Base-by-base conservation (phyloP, 2,113 vertebrate species). In the Lophura nycthemera region DNA sequence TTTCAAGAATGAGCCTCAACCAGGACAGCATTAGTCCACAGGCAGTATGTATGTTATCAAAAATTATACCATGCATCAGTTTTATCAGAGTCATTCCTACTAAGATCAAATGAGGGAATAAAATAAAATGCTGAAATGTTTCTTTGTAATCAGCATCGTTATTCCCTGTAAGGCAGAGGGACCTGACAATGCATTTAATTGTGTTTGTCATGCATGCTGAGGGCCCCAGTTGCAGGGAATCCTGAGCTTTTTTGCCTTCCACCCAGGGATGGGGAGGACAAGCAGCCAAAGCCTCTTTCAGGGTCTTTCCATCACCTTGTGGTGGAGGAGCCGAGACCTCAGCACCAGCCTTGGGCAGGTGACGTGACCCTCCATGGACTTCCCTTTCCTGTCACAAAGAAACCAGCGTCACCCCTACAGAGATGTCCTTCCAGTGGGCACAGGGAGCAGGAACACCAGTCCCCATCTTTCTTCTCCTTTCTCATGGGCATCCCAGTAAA, bases 171-270 rank as follows among this genome's bases (percentile, higher is more conserved):
- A 97, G 96, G 95, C 86, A 93, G 84, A 95, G 91, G 92, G 93
- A 94, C 93, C 95, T 97, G 96, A 96, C 96, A 97, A 96, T 84
- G 95, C 87, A 76, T 96, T 98, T 97, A 96, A 96, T 96, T 96
- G 93, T 92, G 94, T 94, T 97, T 97, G 95, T 95, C 96, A 95
- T 8, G 3, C 2, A 40, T 64, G 25, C 61, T 40, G 61, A 64
- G 61, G 38, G 61, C 40, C 67, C 40, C 18, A 0, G n/a, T 21
- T 64, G 22, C 75, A 30, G 48, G 34, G 67, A 42, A 66, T 30
- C 47, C 54, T 40, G 1, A 14, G n/a, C 43, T 80, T 42, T 80
- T 42, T 38, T 1, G 2, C 57, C 19, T 45, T 42, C 43, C 14
- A 6, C 34, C n/a, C 40, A 1, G 1, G 0, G 1, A 11, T 0